Evolutionary conservation across 92 coral and sea anemone species (phyloP).

Genomic region (Montipora capitata): DNA sequence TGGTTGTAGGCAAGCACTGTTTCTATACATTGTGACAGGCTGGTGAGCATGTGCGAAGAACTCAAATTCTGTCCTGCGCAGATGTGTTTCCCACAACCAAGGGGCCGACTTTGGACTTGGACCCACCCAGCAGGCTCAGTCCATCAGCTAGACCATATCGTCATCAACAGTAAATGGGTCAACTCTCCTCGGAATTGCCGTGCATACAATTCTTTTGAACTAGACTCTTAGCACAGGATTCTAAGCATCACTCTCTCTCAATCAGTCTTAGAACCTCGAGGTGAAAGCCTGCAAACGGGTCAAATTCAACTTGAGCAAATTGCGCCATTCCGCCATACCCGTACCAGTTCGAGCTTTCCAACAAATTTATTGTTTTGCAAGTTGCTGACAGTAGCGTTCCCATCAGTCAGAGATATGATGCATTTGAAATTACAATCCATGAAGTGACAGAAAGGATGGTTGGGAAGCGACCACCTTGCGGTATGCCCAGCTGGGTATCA

Average conservation of each 20-base stretch:
- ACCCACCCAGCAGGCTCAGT: neutral
- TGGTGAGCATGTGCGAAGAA: neutral
- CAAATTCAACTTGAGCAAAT: slow-evolving; percentile 25
- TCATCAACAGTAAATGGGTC: too few species aligned
- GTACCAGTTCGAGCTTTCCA: neutral
- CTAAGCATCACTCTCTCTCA: neutral
- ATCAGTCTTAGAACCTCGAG: neutral
- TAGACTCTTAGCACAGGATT: slow-evolving; percentile 21
- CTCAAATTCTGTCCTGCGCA: neutral
- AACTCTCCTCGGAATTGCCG: too few species aligned
- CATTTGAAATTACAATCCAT: too few species aligned
- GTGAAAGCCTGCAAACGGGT: neutral
- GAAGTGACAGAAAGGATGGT: too few species aligned
- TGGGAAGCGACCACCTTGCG: too few species aligned
- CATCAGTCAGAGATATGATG: neutral
- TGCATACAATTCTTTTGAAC: slow-evolving; percentile 31
- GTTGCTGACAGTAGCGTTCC: neutral
- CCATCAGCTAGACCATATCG: too few species aligned
- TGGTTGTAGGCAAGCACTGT: slow-evolving; percentile 21
- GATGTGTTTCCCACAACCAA: slow-evolving; percentile 8
- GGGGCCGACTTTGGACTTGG: neutral
- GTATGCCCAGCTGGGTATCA: too few species aligned
- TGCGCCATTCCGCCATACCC: neutral
- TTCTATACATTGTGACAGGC: slow-evolving; percentile 15
- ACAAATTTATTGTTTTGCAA: too few species aligned